These are phyloP conservation scores for Maniola jurtina DNA, from an alignment of 1,140 invertebrate genomes.

Conservation along the genomic window DNA sequence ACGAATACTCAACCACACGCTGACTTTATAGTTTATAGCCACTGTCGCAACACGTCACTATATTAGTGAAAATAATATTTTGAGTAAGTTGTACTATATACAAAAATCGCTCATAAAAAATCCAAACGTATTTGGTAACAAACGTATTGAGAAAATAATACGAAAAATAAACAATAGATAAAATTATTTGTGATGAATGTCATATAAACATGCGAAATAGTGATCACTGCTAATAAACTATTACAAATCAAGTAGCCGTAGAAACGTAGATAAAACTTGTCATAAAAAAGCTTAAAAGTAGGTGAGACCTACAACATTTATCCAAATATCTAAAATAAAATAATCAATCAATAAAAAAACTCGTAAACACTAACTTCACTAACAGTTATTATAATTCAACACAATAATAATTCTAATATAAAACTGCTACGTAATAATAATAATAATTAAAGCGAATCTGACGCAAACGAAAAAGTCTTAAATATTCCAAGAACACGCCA, in stretches of 20 bases:
- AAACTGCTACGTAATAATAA: constrained; percentile 59
- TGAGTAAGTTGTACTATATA: constrained; percentile 63
- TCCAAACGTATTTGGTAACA: constrained; percentile 43
- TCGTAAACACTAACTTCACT: constrained; percentile 51
- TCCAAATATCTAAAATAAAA: constrained; percentile 26
- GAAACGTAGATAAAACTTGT: constrained; percentile 24
- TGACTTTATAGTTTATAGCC: constrained; percentile 39
- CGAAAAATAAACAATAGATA: constrained; percentile 40
- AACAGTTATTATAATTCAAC: constrained; percentile 58
- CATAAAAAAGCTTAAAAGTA: constrained; percentile 24
- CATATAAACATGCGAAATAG: constrained; percentile 28
- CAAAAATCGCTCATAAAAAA: constrained; percentile 45
- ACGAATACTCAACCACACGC: constrained; percentile 28
- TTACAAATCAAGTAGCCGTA: constrained; percentile 15
- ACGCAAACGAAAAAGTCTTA: constrained; percentile 67
- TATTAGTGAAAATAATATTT: constrained; percentile 39
- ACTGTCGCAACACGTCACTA: constrained; percentile 23
- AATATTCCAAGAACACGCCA: constrained; percentile 52
- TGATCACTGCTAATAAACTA: constrained; percentile 17
- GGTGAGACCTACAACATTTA: constrained; percentile 15
- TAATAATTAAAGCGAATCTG: constrained; percentile 69
- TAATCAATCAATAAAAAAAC: constrained; percentile 33
- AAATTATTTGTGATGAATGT: constrained; percentile 46
- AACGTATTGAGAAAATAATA: constrained; percentile 29
- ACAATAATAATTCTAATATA: constrained; percentile 38